Evolutionary conservation across 2,113 vertebrate genomes (phyloP).

Genomic region (Zosterops lateralis): DNA sequence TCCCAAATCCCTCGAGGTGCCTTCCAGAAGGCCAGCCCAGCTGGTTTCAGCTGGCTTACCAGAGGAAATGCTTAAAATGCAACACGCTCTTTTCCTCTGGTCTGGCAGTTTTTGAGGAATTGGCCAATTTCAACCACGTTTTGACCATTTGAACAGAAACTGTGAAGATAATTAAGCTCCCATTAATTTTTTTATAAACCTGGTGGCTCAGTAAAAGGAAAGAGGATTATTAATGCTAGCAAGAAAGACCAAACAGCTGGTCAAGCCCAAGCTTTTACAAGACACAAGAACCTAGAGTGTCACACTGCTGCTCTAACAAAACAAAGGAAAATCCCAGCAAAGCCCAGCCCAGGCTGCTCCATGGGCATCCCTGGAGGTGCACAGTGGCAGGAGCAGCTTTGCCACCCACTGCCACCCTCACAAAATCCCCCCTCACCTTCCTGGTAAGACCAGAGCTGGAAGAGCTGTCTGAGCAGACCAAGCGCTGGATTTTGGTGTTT

Average conservation of each 20-base stretch:
- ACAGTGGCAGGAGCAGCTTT: rapidly evolving
- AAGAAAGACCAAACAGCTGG: neutral
- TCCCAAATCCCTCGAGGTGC: neutral
- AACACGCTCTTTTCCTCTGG: neutral
- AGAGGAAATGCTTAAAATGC: neutral
- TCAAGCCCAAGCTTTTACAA: neutral
- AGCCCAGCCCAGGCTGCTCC: neutral
- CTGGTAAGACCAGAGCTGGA: neutral
- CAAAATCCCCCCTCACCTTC: neutral
- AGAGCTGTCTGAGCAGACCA: neutral
- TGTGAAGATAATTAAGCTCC: neutral
- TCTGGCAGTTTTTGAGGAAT: neutral
- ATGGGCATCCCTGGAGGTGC: neutral
- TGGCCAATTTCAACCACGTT: neutral
- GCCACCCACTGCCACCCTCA: neutral
- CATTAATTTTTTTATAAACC: neutral
- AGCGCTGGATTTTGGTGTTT: neutral
- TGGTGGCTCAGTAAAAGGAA: neutral
- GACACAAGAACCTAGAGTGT: neutral
- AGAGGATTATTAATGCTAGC: neutral
- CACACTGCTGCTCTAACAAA: neutral
- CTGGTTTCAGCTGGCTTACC: neutral
- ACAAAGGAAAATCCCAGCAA: neutral
- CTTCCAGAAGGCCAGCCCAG: neutral
- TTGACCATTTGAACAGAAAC: neutral